Percentiles rank a stretch among this genome's conserved stretches.
phyloP scores from a whole-genome alignment of 2,113 vertebrate genomes.

The Diglossa brunneiventris region DNA sequence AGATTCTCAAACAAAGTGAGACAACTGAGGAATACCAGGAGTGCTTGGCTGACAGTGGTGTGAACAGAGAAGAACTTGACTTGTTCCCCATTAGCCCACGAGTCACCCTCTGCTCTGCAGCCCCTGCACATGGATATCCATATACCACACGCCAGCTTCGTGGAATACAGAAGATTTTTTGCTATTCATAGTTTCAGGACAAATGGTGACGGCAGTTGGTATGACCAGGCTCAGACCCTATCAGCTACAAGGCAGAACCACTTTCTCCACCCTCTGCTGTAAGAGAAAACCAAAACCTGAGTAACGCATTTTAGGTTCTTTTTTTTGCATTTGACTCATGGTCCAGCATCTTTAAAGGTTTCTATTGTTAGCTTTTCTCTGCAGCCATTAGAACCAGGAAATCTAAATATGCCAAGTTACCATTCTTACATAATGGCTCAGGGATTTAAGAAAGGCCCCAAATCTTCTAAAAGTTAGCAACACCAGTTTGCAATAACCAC shows the following conservation, averaged over 20 bases:
- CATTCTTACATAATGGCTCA: not conserved
- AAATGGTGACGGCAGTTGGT: not conserved
- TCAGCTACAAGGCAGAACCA: not conserved
- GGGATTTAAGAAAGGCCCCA: not conserved
- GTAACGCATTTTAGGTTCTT: not conserved
- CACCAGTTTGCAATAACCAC: not conserved
- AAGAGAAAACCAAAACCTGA: not conserved
- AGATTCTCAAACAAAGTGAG: not conserved
- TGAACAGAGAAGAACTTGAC: not conserved
- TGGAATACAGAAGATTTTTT: not conserved
- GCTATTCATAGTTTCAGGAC: not conserved
- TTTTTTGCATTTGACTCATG: not conserved
- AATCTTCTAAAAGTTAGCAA: not conserved
- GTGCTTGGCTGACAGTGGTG: not conserved
- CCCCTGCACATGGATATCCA: not conserved
- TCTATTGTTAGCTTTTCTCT: not conserved
- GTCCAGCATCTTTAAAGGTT: not conserved
- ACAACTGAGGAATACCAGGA: not conserved
- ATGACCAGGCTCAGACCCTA: not conserved
- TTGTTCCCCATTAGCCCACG: not conserved
- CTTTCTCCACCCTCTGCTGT: not conserved
- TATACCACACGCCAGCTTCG: not conserved
- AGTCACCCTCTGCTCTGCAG: not conserved
- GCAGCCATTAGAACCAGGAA: not conserved
- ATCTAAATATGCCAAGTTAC: not conserved